Base-by-base conservation (phyloP, 2,113 vertebrate genomes). In the Festucalex cinctus region DNA sequence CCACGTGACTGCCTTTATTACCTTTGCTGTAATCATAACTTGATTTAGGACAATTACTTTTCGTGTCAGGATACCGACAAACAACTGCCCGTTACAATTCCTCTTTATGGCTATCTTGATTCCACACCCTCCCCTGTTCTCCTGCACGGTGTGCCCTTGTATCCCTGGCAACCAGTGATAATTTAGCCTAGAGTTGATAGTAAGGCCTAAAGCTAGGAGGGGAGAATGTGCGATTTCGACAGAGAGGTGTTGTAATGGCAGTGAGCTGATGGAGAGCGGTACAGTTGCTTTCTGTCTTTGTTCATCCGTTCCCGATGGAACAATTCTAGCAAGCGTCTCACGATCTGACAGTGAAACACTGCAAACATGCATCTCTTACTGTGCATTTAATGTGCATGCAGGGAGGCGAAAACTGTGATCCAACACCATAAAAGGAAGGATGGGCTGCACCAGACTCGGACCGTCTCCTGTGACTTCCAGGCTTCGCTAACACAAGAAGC, bases 161-260 rank as follows among this genome's bases (percentile, higher is more conserved):
- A 90, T 88, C 90, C 91, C 68, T 86, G 89, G 90, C 85, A 91
- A 91, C 90, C 83, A 71, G 79, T 89, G 83, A 92, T 91, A 86
- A 88, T 90, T 89, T 78, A 80, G 83, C 79, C 85, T 78, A 80
- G 84, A 83, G 85, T 86, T 79, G 78, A 66, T 78, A 85, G 87
- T 73, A 74, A 83, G 86, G 83, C 86, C 85, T 88, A 73, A 6
- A 82, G 80, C 59, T 64, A 74, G 59, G 66, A 77, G 81, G 76
- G 77, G 77, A 83, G 69, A 70, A 65, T 74, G 69, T 76, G 77
- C 68, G 70, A 80, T 77, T 80, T 75, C 75, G 76, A 80, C 78
- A 80, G 46, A 22, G 66, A 49, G 71, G 74, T 77, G 78, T n/a
- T 32, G 14, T 65, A 54, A 58, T 16, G 16, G 39, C 32, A 46